Evolutionary conservation across 1,140 invertebrate species (phyloP).

Genomic region (Platyura marginata): DNA sequence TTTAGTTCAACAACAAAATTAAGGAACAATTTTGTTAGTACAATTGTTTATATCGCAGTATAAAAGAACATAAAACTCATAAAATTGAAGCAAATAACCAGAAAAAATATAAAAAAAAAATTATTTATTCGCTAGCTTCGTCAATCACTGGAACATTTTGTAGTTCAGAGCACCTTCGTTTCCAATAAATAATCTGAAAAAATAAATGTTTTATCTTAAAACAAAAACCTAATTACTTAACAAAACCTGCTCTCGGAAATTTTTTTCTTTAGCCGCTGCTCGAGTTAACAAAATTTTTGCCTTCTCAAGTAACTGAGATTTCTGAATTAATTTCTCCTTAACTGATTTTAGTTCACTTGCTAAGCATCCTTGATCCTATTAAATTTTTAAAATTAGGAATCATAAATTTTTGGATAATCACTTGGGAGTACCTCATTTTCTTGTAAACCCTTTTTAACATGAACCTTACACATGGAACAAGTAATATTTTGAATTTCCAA

Average conservation of each 20-base stretch:
- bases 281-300: constrained; percentile 27
- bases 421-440: too few relatives aligned
- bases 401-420: too few relatives aligned
- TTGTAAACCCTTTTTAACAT: too few relatives aligned
- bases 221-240: neutral
- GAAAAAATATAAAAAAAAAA: neutral
- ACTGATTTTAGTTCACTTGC: constrained; percentile 21
- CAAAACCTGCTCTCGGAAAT: constrained; percentile 14
- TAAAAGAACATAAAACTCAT: too few relatives aligned
- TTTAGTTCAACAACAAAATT: too few relatives aligned
- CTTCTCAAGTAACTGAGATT: constrained; percentile 31
- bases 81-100: too few relatives aligned
- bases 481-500: constrained; percentile 9
- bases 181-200: constrained; percentile 13
- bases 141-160: constrained; percentile 24
- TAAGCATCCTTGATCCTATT: too few relatives aligned
- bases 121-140: constrained; percentile 19
- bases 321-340: constrained; percentile 28
- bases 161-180: constrained; percentile 21
- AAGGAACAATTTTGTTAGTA: too few relatives aligned
- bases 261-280: constrained; percentile 21
- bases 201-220: neutral
- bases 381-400: too few relatives aligned
- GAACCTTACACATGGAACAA: neutral
- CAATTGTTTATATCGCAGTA: too few relatives aligned